phyloP scores from a whole-genome alignment of 2,888 invertebrate species.

The Xestoiulus laeticollis region DNA sequence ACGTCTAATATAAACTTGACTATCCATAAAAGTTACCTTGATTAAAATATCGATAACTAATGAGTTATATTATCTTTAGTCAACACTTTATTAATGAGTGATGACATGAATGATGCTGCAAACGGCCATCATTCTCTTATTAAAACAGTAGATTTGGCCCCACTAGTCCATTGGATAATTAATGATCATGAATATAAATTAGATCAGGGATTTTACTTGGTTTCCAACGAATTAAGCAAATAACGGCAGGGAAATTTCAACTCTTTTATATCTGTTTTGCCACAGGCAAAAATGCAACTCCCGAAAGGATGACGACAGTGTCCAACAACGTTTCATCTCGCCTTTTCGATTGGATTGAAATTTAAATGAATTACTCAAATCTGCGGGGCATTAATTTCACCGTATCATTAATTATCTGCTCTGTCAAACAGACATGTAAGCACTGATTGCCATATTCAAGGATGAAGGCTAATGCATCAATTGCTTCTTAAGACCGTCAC shows the following conservation, averaged over 20 bases:
- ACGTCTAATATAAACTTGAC: background rate
- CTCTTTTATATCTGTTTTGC: background rate
- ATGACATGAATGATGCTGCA: background rate
- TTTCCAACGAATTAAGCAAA: background rate
- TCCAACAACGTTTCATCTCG: background rate
- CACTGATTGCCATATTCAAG: background rate
- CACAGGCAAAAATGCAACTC: background rate
- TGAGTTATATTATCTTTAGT: background rate
- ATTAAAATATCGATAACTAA: background rate
- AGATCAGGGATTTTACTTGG: background rate
- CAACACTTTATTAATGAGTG: background rate
- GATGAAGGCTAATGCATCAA: background rate
- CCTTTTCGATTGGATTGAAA: background rate
- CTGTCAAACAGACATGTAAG: background rate
- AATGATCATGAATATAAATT: constrained; percentile 1
- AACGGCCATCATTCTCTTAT: background rate
- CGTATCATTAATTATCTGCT: background rate
- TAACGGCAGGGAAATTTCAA: background rate
- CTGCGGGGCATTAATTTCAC: background rate
- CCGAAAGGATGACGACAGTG: background rate
- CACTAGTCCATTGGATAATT: background rate
- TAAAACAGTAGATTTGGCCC: background rate
- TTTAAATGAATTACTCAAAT: background rate
- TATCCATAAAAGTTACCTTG: background rate
- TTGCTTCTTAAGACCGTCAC: background rate